Conservation (phyloP, 30 jellyfish, hydroid and myxozoan species). For the Pseudorhiza aurosa region DNA sequence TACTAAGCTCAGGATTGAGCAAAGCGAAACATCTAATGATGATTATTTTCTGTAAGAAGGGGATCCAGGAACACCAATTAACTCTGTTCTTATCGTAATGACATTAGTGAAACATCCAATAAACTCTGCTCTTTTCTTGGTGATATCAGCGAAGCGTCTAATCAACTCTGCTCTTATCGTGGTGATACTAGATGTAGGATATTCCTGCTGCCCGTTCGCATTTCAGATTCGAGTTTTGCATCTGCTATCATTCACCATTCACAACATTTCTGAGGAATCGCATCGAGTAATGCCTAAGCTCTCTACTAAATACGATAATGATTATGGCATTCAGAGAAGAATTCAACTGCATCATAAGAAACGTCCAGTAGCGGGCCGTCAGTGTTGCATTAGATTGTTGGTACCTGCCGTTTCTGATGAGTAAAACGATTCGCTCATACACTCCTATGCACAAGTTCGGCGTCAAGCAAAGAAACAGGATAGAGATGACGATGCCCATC, state of each 20-base stretch:
- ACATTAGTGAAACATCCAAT: no score
- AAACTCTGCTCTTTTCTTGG: no score
- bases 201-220: no score
- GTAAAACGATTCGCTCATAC: background rate
- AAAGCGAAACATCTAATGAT: background rate
- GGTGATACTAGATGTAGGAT: no score
- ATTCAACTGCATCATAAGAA: slow-evolving; percentile 7
- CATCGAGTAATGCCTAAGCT: background rate
- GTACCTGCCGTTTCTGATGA: background rate
- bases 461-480: slow-evolving; percentile 23
- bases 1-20: no score
- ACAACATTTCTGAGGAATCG: background rate
- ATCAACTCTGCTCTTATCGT: no score
- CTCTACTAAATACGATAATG: background rate
- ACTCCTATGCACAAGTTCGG: slow-evolving; percentile 43
- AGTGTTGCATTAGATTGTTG: background rate
- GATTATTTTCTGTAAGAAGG: no score
- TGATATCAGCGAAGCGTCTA: no score
- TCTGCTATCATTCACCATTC: background rate
- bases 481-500: slow-evolving; percentile 43
- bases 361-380: slow-evolving; percentile 2
- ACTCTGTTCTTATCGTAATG: no score
- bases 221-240: background rate
- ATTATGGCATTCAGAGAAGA: slow-evolving; percentile 26
- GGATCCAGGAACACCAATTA: no score